phyloP scores from a whole-genome alignment of 2,113 vertebrate species.

The Sus scrofa region T2T-Sscrofa CM000826.6:34202501-34203000 shows the following conservation, averaged over 20 bases:
- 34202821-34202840: background rate
- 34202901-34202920: background rate
- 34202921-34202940: background rate
- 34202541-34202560: too few species aligned
- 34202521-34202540: too few species aligned
- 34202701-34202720: conserved; percentile 30
- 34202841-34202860: conserved; percentile 12
- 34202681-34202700: conserved; percentile 40
- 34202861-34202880: background rate
- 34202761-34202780: conserved; percentile 39
- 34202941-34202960: background rate
- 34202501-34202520: too few species aligned
- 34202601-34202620: too few species aligned
- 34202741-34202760: conserved; percentile 51
- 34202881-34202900: conserved; percentile 15
- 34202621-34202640: conserved; percentile 26
- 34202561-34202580: too few species aligned
- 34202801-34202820: conserved; percentile 65
- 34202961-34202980: conserved; percentile 50
- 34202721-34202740: conserved; percentile 23
- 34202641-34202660: conserved; percentile 57
- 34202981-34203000: background rate
- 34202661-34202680: background rate
- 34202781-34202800: conserved; percentile 59
- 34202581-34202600: too few species aligned